phyloP scores from a whole-genome alignment of 2,113 vertebrate species.

The Coptodon rendalli region DNA sequence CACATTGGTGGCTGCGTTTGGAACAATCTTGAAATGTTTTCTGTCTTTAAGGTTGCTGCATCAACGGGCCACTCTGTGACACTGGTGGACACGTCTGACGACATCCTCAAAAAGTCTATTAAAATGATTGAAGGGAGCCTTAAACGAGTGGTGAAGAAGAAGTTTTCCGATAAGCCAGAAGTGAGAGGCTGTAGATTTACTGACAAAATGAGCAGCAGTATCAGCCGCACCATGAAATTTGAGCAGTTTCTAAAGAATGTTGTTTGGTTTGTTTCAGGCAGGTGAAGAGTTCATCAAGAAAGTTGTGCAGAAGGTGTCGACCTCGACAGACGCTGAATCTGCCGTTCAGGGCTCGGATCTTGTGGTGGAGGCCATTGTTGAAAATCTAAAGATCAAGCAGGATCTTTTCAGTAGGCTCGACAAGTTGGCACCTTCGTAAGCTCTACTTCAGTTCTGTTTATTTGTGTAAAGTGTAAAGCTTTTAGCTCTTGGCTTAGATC shows the following conservation, averaged over 20 bases:
- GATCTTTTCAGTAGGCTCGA: slow-evolving; percentile 86
- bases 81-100: slow-evolving; percentile 89
- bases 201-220: neutral
- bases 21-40: neutral
- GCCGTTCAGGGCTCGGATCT: slow-evolving; percentile 83
- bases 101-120: slow-evolving; percentile 84
- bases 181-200: slow-evolving; percentile 44
- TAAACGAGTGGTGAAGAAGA: slow-evolving; percentile 89
- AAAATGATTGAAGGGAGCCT: slow-evolving; percentile 88
- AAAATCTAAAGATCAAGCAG: slow-evolving; percentile 86
- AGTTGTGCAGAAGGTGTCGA: slow-evolving; percentile 78
- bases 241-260: neutral
- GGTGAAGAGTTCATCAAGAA: slow-evolving; percentile 83
- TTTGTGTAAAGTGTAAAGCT: neutral
- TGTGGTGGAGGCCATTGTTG: slow-evolving; percentile 93
- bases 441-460: neutral
- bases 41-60: slow-evolving; percentile 79
- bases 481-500: neutral
- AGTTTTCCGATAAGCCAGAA: slow-evolving; percentile 90
- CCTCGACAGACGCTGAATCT: slow-evolving; percentile 77
- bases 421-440: slow-evolving; percentile 88
- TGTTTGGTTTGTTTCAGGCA: slow-evolving; percentile 67
- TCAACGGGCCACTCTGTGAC: slow-evolving; percentile 88
- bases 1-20: neutral
- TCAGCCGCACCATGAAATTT: neutral